Evolutionary conservation across 2,797 vertebrate genomes (phyloP).

Genomic region (Monodelphis domestica): DNA sequence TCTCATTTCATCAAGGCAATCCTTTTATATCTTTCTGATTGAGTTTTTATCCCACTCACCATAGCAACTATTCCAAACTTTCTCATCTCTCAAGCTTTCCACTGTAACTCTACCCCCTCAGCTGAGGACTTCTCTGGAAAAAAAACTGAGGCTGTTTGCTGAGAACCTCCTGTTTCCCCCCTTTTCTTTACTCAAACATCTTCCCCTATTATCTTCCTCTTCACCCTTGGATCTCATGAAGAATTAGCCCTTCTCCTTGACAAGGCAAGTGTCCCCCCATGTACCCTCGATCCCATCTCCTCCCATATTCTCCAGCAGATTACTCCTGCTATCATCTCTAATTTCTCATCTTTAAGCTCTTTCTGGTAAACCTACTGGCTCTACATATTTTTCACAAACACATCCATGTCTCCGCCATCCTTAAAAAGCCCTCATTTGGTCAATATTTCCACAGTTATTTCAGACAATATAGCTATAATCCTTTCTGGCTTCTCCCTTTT

Average conservation of each 20-base stretch:
- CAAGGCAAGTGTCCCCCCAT: background rate
- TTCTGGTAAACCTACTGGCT: too few relatives aligned
- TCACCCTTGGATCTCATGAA: background rate
- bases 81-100: background rate
- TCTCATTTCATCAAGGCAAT: background rate
- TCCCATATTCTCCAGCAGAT: too few relatives aligned
- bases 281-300: background rate
- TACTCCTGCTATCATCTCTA: too few relatives aligned
- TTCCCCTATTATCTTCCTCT: background rate
- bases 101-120: background rate
- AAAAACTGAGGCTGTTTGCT: background rate
- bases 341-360: too few relatives aligned
- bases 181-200: background rate
- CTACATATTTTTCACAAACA: too few relatives aligned
- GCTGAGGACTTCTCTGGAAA: background rate
- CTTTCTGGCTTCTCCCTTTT: background rate
- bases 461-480: background rate
- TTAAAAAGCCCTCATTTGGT: background rate
- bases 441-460: background rate
- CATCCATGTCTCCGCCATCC: too few relatives aligned
- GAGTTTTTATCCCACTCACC: background rate
- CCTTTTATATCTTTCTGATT: background rate
- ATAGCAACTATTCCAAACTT: background rate
- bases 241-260: background rate
- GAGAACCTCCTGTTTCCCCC: background rate